These are phyloP conservation scores for Morelia viridis DNA, from an alignment of 2,797 vertebrate species.

Conservation along the genomic window DNA sequence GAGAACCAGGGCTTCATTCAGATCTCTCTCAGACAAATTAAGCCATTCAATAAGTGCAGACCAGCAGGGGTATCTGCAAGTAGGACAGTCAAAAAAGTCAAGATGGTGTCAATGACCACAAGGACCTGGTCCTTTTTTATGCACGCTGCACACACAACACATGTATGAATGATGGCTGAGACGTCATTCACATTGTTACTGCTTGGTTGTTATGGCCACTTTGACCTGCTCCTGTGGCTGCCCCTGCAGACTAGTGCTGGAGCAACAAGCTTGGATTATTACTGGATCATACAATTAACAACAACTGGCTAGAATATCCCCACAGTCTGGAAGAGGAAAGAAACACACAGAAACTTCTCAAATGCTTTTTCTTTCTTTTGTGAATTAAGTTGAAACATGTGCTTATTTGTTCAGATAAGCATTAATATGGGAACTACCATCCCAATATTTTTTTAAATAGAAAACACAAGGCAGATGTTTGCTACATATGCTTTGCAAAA, in stretches of 20 bases:
- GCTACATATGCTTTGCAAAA: not conserved
- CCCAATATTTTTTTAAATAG: not conserved
- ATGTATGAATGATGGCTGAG: not conserved
- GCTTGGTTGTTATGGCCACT: not conserved
- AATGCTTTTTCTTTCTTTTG: not conserved
- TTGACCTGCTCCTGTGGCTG: not conserved
- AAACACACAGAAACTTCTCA: not conserved
- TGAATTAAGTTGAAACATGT: not conserved
- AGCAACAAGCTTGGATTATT: not conserved
- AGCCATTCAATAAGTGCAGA: not conserved
- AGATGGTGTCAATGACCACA: not conserved
- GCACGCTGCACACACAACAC: not conserved
- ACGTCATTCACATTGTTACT: not conserved
- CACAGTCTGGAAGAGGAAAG: not conserved
- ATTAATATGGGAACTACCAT: not conserved
- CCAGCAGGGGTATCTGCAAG: not conserved
- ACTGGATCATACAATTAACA: not conserved
- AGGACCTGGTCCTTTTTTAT: not conserved
- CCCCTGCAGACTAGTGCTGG: no score
- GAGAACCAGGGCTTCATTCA: not conserved
- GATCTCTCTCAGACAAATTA: not conserved
- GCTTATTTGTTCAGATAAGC: not conserved
- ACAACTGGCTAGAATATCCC: not conserved
- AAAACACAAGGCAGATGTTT: not conserved
- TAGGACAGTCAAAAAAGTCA: not conserved